Conservation (phyloP, 2,113 vertebrate genomes). For the Perccottus glenii region DNA sequence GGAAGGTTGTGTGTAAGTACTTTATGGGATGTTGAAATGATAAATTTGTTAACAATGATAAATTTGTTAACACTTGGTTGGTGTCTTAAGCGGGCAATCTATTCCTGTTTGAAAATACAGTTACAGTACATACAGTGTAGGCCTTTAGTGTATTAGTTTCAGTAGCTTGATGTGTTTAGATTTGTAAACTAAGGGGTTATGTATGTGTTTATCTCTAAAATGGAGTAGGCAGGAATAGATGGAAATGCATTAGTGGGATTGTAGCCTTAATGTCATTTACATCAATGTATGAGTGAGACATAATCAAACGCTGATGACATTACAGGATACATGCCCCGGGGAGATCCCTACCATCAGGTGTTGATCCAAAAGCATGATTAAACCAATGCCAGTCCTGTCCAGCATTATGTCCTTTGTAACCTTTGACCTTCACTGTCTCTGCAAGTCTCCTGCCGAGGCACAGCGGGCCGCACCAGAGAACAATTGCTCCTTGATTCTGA, state of each 20-base stretch:
- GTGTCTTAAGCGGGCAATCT: too few relatives aligned
- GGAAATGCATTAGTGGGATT: not conserved
- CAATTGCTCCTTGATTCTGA: not conserved
- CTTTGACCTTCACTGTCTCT: not conserved
- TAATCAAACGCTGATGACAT: constrained; percentile 3
- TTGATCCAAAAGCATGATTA: not conserved
- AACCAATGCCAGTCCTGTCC: not conserved
- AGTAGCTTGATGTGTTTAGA: too few relatives aligned
- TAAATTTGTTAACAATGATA: too few relatives aligned
- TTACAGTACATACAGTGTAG: too few relatives aligned
- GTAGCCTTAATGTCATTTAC: not conserved
- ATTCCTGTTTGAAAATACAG: too few relatives aligned
- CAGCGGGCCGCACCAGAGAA: not conserved
- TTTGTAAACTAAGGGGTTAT: too few relatives aligned
- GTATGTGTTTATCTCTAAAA: too few relatives aligned
- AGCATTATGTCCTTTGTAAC: constrained; percentile 17
- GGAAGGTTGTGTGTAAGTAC: too few relatives aligned
- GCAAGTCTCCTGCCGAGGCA: not conserved
- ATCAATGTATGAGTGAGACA: not conserved
- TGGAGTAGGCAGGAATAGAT: too few relatives aligned
- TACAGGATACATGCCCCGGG: not conserved
- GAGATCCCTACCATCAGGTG: not conserved
- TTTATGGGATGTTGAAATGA: too few relatives aligned
- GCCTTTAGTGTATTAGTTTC: too few relatives aligned
- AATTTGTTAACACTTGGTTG: too few relatives aligned